Evolutionary conservation across 2,888 invertebrate species (phyloP), one percentile per base, ranked within the genome.

Genomic region (Tetragnatha montana): DNA sequence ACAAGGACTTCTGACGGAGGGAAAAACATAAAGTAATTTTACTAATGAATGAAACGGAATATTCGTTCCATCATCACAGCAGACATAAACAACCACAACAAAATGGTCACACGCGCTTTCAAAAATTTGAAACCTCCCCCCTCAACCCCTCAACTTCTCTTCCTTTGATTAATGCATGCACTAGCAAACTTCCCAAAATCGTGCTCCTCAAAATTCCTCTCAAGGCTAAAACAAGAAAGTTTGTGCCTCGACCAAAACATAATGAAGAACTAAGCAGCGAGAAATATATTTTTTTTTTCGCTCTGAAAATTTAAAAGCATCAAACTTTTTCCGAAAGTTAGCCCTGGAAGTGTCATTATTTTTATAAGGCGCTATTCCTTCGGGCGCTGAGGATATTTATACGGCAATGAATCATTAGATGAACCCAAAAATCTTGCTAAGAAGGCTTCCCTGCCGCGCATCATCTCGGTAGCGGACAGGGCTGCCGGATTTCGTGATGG

Each of bases 401-500:
- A 81, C 71, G 84, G 81, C 81, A 22, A 81, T 85, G 85, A 89
- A 89, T 89, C 84, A 85, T 84, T 84, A 85, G 76, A 49, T 49
- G 75, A 79, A 51, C 22, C 51, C 47, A 60, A 82, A 82, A 74
- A 50, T 82, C 50, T 83, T 74, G 10, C 85, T 70, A 79, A 75
- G 84, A 71, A 89, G 70, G 68, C 74, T 75, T 69, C 51, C 68
- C 76, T 47, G 22, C 50, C 68, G 70, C 21, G 22, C 22, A 69
- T 69, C 76, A 70, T 70, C 60, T 75, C 79, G 81, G 81, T 70
- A 69, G 78, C 70, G 17, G 8, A n/a, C 12, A 79, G 88, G 88
- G 74, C 22, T 68, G 70, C 74, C 68, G 47, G 49, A 14, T 78
- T 60, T 60, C 78, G 8, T 21, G 17, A 68, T 14, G 12, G 22